Conservation (phyloP, 2,113 vertebrate genomes). For the Eidolon helvum region DNA sequence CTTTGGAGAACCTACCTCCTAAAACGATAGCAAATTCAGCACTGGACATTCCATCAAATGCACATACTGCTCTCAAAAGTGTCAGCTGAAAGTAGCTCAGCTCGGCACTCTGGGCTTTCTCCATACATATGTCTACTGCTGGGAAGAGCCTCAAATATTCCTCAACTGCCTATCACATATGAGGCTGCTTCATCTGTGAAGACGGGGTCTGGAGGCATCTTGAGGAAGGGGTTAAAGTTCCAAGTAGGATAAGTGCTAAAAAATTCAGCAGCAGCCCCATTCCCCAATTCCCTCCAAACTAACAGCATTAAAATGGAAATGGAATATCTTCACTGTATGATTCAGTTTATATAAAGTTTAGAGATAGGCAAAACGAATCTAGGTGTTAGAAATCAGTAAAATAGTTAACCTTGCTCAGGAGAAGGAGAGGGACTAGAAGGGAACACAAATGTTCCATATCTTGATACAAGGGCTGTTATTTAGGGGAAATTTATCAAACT, state of each 20-base stretch:
- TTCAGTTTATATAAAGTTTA: background rate
- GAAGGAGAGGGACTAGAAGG: background rate
- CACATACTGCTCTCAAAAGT: background rate
- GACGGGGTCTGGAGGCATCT: background rate
- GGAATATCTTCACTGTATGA: background rate
- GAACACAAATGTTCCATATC: background rate
- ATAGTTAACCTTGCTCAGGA: background rate
- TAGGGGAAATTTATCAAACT: background rate
- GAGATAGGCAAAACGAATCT: background rate
- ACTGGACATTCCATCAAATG: background rate
- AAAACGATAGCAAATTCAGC: background rate
- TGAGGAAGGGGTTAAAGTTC: background rate
- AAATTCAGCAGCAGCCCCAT: background rate
- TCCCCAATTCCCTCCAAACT: background rate
- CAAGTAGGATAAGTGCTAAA: background rate
- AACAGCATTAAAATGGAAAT: background rate
- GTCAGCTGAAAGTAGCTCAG: constrained; percentile 8
- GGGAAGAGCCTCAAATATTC: background rate
- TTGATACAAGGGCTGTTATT: background rate
- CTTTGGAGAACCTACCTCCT: background rate
- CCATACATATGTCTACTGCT: background rate
- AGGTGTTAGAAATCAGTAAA: background rate
- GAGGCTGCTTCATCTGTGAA: background rate
- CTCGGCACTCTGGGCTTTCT: background rate
- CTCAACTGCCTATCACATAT: background rate